Percentiles rank a stretch among this genome's conserved stretches.
Evolutionary conservation across 2,888 invertebrate genomes (phyloP).

Genomic region (Brenthis hecate): DNA sequence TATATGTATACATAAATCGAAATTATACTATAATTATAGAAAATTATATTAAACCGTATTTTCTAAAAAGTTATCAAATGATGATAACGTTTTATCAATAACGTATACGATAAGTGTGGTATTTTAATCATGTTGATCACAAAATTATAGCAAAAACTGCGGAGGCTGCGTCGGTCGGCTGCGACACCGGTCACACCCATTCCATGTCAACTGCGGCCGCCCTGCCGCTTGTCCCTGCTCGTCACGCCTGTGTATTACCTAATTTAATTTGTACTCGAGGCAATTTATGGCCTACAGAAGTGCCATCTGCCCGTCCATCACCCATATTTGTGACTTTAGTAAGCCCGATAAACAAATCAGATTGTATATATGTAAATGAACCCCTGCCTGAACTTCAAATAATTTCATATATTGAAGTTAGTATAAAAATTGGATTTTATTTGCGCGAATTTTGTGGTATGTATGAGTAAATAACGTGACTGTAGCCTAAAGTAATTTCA

Average conservation of each 20-base stretch:
- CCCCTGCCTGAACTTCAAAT: constrained; percentile 31
- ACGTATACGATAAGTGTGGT: neutral
- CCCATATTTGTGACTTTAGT: constrained; percentile 49
- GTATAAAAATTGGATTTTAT: constrained; percentile 63
- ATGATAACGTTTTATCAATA: no score
- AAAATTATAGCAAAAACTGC: constrained; percentile 50
- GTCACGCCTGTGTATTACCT: constrained; percentile 79
- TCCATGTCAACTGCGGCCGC: constrained; percentile 71
- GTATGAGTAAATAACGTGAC: constrained; percentile 74
- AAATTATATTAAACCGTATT: no score
- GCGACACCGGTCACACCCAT: constrained; percentile 70
- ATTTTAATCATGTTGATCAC: constrained; percentile 40
- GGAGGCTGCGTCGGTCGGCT: constrained; percentile 47
- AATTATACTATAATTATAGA: no score
- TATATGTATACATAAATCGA: no score
- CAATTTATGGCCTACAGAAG: constrained; percentile 76
- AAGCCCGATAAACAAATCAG: constrained; percentile 27
- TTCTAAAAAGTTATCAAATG: no score
- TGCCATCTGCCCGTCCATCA: constrained; percentile 68
- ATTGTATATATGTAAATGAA: constrained; percentile 19
- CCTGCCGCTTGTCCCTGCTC: constrained; percentile 71
- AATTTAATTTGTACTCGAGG: constrained; percentile 80
- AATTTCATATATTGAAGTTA: constrained; percentile 42
- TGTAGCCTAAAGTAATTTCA: constrained; percentile 80
- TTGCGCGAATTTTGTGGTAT: constrained; percentile 64